A percentile compares a stretch with the other conserved stretches of the same genome.
These are phyloP conservation scores for Pteropus alecto DNA, from an alignment of 2,113 vertebrate genomes.

Conservation along the genomic window DNA sequence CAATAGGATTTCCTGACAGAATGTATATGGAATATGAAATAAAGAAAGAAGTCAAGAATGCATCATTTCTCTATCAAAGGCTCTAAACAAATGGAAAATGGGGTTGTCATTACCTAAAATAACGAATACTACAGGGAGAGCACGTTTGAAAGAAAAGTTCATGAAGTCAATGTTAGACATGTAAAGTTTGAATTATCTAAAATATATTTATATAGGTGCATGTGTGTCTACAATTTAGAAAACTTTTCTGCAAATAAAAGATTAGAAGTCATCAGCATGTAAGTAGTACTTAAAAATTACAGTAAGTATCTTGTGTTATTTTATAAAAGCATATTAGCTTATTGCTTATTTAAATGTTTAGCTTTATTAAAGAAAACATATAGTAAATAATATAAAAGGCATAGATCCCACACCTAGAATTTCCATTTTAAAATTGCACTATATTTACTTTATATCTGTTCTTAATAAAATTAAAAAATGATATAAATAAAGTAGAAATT, in stretches of 20 bases:
- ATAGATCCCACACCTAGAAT: not conserved
- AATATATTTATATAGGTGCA: not conserved
- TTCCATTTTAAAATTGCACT: not conserved
- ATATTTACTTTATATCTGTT: not conserved
- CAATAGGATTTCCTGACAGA: not conserved
- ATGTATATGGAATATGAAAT: not conserved
- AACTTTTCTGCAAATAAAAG: not conserved
- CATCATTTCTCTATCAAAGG: not conserved
- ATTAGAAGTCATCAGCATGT: not conserved
- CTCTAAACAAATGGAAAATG: not conserved
- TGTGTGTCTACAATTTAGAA: not conserved
- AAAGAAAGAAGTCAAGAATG: not conserved
- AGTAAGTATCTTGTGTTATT: not conserved
- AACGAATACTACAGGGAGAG: not conserved
- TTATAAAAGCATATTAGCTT: not conserved
- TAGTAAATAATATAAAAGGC: not conserved
- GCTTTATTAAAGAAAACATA: not conserved
- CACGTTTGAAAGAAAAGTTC: not conserved
- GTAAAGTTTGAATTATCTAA: not conserved
- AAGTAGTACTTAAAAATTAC: not conserved
- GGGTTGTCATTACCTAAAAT: not conserved
- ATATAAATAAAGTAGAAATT: not conserved
- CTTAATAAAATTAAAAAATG: not conserved
- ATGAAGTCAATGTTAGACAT: not conserved
- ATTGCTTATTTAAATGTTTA: not conserved